Conservation (phyloP, 2,888 invertebrate species). For the Pristionchus japonicus region DNA sequence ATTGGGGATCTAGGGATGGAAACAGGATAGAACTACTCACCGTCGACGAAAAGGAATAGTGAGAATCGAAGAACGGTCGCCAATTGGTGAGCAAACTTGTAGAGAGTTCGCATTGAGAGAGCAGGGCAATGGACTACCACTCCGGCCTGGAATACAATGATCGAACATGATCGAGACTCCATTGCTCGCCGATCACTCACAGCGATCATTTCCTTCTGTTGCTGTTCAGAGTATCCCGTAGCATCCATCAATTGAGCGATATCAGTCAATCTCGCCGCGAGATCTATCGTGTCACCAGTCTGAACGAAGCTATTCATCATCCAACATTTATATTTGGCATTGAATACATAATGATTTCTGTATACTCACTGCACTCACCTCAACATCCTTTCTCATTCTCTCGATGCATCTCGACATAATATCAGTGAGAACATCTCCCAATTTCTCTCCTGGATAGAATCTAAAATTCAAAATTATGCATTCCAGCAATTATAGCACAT, state of each 20-base stretch:
- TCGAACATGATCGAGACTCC: no score
- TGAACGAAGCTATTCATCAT: not conserved
- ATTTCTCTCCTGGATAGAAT: constrained; percentile 38
- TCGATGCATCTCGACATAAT: constrained; percentile 18
- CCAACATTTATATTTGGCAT: no score
- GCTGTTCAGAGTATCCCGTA: constrained; percentile 2
- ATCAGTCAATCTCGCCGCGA: not conserved
- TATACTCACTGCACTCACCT: not conserved
- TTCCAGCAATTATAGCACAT: no score
- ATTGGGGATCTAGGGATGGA: not conserved
- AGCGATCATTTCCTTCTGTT: not conserved
- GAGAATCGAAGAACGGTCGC: constrained; percentile 9
- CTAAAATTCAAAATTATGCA: not conserved
- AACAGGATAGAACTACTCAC: not conserved
- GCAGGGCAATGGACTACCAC: not conserved
- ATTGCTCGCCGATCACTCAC: not conserved
- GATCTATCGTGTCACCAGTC: not conserved
- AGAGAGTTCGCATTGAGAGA: not conserved
- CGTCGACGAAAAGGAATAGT: not conserved
- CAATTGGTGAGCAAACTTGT: constrained; percentile 16
- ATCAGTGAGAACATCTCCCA: constrained; percentile 34
- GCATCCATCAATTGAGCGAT: constrained; percentile 36
- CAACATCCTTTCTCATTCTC: constrained; percentile 26
- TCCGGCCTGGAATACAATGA: not conserved
- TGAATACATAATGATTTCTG: not conserved